Conservation (phyloP, 2,797 vertebrate genomes). For the Microchirus variegatus region DNA sequence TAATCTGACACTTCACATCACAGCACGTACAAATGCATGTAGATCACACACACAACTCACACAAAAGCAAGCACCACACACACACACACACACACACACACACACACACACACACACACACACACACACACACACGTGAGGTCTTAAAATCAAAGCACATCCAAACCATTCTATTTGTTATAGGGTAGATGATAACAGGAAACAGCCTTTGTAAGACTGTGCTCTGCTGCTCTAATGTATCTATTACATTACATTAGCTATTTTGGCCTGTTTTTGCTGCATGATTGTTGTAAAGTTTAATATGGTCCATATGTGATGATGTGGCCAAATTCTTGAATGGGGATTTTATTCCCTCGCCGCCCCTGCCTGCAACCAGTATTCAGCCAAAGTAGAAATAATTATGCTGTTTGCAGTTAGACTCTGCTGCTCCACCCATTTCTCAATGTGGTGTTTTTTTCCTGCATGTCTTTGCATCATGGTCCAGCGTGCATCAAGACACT, state of each 20-base stretch:
- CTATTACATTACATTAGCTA: too few relatives aligned
- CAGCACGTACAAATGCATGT: neutral
- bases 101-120: neutral
- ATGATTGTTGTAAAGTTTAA: too few relatives aligned
- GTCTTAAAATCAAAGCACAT: too few relatives aligned
- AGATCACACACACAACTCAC: neutral
- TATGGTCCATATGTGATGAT: too few relatives aligned
- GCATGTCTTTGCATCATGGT: conserved; percentile 38
- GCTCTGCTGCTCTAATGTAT: too few relatives aligned
- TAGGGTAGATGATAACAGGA: too few relatives aligned
- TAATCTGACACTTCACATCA: conserved; percentile 47
- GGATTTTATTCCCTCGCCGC: too few relatives aligned
- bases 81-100: neutral
- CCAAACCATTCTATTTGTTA: too few relatives aligned
- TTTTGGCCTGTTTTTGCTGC: too few relatives aligned
- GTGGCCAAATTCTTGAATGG: too few relatives aligned
- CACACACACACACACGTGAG: neutral
- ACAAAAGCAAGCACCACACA: neutral
- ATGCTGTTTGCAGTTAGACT: neutral
- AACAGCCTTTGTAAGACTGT: too few relatives aligned
- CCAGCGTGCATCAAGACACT: conserved; percentile 9
- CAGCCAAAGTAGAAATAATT: neutral
- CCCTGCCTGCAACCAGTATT: too few relatives aligned
- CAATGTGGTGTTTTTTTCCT: conserved; percentile 5
- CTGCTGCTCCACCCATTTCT: conserved; percentile 8